These are phyloP conservation scores for Corythucha ciliata DNA, from an alignment of 2,888 invertebrate genomes.

Conservation along the genomic window DNA sequence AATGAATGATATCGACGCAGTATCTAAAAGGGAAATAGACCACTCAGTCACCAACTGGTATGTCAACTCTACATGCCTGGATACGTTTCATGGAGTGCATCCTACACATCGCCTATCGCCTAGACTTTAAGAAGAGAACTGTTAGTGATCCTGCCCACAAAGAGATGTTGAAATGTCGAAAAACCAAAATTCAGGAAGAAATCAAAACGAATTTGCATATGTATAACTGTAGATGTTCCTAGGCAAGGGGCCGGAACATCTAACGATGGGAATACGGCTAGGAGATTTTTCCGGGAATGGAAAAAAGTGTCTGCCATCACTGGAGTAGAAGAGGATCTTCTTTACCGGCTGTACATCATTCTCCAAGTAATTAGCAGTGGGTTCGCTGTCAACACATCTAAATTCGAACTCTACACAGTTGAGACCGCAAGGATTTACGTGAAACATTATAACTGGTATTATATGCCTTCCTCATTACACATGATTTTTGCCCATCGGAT, in stretches of 20 bases:
- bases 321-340: background rate
- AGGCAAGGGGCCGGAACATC: conserved; percentile 20
- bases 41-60: too few species aligned
- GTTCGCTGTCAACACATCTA: background rate
- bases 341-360: background rate
- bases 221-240: conserved; percentile 17
- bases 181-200: too few species aligned
- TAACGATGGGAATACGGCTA: conserved; percentile 21
- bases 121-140: too few species aligned
- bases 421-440: background rate
- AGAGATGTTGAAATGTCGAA: too few species aligned
- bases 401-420: background rate
- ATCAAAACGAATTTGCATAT: conserved; percentile 10
- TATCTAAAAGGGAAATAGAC: too few species aligned
- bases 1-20: too few species aligned
- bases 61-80: too few species aligned
- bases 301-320: conserved; percentile 7
- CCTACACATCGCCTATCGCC: too few species aligned
- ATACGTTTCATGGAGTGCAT: too few species aligned
- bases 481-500: conserved; percentile 9
- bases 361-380: background rate
- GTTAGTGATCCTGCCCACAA: too few species aligned
- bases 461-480: background rate
- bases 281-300: conserved; percentile 11
- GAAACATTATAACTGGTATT: conserved; percentile 1